Evolutionary conservation across 1,140 invertebrate genomes (phyloP).

Genomic region (Lasaia peninsularis): DNA sequence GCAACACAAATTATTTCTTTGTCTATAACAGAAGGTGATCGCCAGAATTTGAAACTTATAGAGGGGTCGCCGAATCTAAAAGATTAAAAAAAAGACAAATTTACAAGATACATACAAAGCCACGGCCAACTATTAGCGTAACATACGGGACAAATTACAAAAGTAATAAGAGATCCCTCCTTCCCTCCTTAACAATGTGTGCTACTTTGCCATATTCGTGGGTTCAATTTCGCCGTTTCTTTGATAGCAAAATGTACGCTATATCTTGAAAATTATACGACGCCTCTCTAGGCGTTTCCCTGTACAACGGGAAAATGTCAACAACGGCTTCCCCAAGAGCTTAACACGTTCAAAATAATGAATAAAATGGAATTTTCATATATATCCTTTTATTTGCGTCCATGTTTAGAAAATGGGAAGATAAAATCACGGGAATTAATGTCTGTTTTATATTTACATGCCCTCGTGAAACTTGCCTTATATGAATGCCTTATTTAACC

Average conservation of each 20-base stretch:
- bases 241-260: not conserved
- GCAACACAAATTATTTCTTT: too few species aligned
- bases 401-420: not conserved
- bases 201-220: not conserved
- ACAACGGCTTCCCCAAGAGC: not conserved
- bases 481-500: too few species aligned
- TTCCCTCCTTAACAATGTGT: not conserved
- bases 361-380: conserved; percentile 7
- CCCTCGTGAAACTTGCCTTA: too few species aligned
- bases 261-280: not conserved
- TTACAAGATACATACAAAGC: too few species aligned
- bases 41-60: too few species aligned
- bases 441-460: too few species aligned
- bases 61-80: too few species aligned
- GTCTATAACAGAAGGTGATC: too few species aligned
- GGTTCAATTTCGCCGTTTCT: not conserved
- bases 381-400: not conserved
- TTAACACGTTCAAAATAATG: conserved; percentile 4
- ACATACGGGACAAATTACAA: not conserved
- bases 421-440: not conserved
- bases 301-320: not conserved
- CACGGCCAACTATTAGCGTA: too few species aligned
- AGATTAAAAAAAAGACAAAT: too few species aligned
- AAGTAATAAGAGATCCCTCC: not conserved
- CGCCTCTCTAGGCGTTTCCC: not conserved